A percentile compares a stretch with the other conserved stretches of the same genome.
Evolutionary conservation across 1,140 invertebrate species (phyloP).

Genomic region (Cydia splendana): DNA sequence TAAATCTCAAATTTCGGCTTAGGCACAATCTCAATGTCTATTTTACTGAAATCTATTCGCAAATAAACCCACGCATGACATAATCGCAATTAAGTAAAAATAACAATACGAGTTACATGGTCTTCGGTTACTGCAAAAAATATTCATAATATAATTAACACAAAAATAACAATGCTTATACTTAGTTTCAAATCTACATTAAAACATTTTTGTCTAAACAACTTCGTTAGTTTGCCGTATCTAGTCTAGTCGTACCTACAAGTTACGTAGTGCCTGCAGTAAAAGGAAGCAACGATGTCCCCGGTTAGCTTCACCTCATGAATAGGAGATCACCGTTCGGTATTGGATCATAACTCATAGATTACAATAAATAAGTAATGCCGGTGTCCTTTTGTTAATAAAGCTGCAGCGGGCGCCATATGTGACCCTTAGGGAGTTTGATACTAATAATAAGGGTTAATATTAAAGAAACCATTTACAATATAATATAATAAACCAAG

Average conservation of each 20-base stretch:
- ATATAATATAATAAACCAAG: no score
- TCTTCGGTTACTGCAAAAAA: no score
- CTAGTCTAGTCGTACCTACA: no score
- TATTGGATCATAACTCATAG: background rate
- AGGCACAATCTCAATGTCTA: no score
- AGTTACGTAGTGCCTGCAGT: background rate
- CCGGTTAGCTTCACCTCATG: background rate
- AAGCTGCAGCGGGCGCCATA: background rate
- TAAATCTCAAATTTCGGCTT: no score
- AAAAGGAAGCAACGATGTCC: background rate
- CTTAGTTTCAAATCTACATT: background rate
- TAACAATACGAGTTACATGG: no score
- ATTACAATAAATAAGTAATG: slow-evolving; percentile 15
- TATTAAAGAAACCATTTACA: background rate
- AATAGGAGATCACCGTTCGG: background rate
- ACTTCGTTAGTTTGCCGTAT: no score
- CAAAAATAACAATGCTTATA: background rate
- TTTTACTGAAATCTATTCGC: no score
- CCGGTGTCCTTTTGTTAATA: background rate
- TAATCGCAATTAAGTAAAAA: no score
- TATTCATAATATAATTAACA: background rate
- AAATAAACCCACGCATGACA: no score
- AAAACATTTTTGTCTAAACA: background rate
- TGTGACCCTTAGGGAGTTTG: background rate
- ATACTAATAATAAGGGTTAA: background rate